Evolutionary conservation across 2,797 vertebrate genomes (phyloP).

Genomic region (Acipenser oxyrinchus): DNA sequence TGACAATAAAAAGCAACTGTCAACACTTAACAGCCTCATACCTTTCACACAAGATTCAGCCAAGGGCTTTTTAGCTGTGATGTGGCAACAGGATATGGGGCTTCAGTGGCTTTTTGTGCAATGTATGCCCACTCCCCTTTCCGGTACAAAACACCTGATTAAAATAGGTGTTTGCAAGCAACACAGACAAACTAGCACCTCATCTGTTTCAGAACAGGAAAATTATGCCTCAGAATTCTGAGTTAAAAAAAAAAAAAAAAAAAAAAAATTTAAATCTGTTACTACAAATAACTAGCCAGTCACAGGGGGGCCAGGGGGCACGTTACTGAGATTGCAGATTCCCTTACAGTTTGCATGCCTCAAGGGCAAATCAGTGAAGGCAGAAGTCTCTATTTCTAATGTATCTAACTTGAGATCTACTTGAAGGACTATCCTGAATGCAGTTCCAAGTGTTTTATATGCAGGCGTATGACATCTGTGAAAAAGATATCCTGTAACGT

Average conservation of each 20-base stretch:
- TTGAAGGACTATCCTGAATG: too few species aligned
- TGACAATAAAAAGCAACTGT: slow-evolving; percentile 20
- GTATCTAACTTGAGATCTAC: slow-evolving; percentile 15
- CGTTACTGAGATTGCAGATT: too few species aligned
- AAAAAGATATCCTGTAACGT: too few species aligned
- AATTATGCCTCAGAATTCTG: background rate
- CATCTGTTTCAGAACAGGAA: slow-evolving; percentile 1
- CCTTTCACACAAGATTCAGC: slow-evolving; percentile 13
- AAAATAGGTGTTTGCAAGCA: background rate
- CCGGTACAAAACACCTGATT: slow-evolving; percentile 15
- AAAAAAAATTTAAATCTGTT: too few species aligned
- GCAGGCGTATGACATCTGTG: too few species aligned
- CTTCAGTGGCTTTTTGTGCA: slow-evolving; percentile 4
- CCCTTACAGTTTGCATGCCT: background rate
- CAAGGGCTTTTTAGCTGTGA: slow-evolving; percentile 19
- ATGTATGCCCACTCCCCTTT: background rate
- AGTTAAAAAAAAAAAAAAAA: too few species aligned
- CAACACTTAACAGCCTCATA: slow-evolving; percentile 19
- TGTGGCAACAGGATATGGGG: slow-evolving; percentile 1
- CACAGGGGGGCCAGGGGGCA: too few species aligned
- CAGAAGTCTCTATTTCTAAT: slow-evolving; percentile 7
- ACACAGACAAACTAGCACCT: background rate
- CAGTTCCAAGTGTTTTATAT: too few species aligned
- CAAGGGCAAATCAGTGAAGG: slow-evolving; percentile 12
- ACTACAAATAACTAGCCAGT: too few species aligned